Conservation (phyloP, 23 tunicate genomes). For the Styela plicata region DNA sequence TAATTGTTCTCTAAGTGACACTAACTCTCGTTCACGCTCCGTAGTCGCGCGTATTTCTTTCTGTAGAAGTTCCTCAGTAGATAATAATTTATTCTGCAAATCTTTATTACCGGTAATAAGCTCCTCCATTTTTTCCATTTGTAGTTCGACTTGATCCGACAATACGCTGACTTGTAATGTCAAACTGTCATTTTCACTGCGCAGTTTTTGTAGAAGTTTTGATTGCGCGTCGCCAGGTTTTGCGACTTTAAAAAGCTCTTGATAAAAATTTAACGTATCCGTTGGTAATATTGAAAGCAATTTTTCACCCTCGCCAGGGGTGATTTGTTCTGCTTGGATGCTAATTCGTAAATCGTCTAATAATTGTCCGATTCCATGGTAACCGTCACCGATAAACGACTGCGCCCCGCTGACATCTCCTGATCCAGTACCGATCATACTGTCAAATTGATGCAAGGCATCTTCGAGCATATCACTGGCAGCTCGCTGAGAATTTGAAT, state of each 20-base stretch:
- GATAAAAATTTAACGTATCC: constrained; percentile 61
- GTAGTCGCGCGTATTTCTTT: constrained; percentile 64
- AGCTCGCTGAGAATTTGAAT: constrained; percentile 3
- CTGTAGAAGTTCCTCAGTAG: constrained; percentile 1
- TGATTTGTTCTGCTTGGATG: constrained; percentile 61
- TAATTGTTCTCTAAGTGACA: constrained; percentile 51
- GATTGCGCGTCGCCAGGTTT: constrained; percentile 37
- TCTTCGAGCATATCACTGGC: constrained; percentile 95
- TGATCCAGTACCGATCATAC: constrained; percentile 39
- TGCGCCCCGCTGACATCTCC: neutral
- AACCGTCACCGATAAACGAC: constrained; percentile 14
- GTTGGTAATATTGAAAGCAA: constrained; percentile 38
- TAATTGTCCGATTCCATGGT: constrained; percentile 63
- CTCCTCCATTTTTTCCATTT: constrained; percentile 68
- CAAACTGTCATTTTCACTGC: constrained; percentile 38
- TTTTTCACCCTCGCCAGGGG: constrained; percentile 19
- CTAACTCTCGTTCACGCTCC: constrained; percentile 40
- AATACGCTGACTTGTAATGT: constrained; percentile 58
- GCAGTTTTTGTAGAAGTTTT: constrained; percentile 14
- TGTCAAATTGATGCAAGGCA: constrained; percentile 89
- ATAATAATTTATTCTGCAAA: neutral
- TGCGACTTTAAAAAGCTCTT: constrained; percentile 26
- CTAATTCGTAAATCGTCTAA: constrained; percentile 81
- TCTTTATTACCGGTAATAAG: constrained; percentile 18
- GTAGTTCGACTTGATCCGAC: constrained; percentile 79